Evolutionary conservation across 2,113 vertebrate species (phyloP).

Genomic region (Sinocyclocheilus rhinocerous): DNA sequence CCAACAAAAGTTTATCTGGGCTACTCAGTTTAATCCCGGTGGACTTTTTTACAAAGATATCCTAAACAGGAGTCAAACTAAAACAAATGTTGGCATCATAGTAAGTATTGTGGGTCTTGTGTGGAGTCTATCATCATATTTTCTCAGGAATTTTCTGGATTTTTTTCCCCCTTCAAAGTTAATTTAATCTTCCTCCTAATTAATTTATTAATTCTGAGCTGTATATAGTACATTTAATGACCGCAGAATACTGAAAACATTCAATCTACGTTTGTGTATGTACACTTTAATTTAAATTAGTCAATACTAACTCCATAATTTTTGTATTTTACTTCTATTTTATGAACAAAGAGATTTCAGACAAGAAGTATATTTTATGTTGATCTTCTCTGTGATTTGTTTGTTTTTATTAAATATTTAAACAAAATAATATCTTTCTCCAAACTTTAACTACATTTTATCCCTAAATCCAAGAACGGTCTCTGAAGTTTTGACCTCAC

Average conservation of each 20-base stretch:
- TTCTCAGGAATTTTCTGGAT: conserved; percentile 24
- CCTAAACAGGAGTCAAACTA: conserved; percentile 84
- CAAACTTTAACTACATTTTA: background rate
- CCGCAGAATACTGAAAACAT: background rate
- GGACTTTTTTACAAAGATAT: conserved; percentile 96
- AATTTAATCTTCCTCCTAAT: background rate
- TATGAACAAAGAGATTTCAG: background rate
- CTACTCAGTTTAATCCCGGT: conserved; percentile 97
- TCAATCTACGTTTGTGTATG: background rate
- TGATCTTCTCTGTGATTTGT: background rate
- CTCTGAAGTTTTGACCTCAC: background rate
- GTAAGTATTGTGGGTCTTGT: conserved; percentile 80
- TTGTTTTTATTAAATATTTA: background rate
- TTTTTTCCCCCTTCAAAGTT: background rate
- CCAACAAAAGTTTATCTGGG: conserved; percentile 97
- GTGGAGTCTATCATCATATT: conserved; percentile 22
- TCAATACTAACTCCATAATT: background rate
- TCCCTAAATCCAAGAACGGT: background rate
- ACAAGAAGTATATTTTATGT: background rate
- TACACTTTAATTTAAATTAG: background rate
- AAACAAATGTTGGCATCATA: conserved; percentile 89
- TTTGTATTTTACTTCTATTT: background rate
- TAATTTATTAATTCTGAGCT: background rate
- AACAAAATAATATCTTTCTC: background rate
- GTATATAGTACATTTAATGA: background rate